Percentiles rank a stretch among this genome's conserved stretches.
phyloP scores from a whole-genome alignment of 2,797 vertebrate species.

The Lophura swinhoii region DNA sequence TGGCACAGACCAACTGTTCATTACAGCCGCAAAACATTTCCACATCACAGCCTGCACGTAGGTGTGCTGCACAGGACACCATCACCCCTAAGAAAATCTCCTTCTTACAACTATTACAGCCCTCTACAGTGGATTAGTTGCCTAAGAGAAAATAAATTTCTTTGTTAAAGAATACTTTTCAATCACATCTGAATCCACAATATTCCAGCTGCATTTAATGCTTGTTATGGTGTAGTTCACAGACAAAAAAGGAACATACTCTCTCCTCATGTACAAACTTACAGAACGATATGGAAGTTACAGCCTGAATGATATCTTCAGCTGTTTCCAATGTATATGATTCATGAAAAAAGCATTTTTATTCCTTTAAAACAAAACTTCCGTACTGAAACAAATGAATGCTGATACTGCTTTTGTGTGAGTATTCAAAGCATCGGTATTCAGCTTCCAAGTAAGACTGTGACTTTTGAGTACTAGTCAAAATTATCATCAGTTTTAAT shows the following conservation, averaged over 20 bases:
- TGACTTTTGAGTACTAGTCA: neutral
- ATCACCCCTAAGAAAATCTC: neutral
- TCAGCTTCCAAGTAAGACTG: neutral
- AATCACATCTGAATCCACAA: neutral
- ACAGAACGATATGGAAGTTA: neutral
- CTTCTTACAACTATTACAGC: neutral
- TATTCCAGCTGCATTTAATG: neutral
- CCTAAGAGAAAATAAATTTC: neutral
- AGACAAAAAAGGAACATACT: accelerated
- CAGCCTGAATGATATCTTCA: neutral
- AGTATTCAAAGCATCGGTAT: neutral
- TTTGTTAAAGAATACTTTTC: neutral
- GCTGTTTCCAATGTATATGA: neutral
- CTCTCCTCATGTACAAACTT: neutral
- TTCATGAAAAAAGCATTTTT: neutral
- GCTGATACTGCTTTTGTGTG: neutral
- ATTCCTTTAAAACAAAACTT: neutral
- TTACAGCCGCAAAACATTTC: neutral
- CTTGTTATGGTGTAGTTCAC: neutral
- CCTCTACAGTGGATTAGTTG: neutral
- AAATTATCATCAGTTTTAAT: neutral
- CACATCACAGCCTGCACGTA: accelerated
- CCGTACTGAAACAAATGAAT: neutral
- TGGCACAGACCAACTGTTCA: neutral
- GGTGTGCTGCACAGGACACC: neutral